phyloP scores from a whole-genome alignment of 2,888 invertebrate genomes.

The Apodemia hepburni region DNA sequence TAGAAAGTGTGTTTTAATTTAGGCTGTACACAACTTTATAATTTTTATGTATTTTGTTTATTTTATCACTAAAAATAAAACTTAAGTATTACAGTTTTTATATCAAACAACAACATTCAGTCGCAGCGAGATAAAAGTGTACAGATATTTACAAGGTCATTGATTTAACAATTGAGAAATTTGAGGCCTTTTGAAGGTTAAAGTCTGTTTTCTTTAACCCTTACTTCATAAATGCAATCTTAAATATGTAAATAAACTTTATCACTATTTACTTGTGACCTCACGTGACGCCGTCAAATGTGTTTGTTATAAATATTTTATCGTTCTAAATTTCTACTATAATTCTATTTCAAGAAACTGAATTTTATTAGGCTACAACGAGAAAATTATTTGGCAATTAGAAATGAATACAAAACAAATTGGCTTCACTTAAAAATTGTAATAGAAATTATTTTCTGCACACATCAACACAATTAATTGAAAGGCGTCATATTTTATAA shows the following conservation, averaged over 20 bases:
- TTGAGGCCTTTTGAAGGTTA: conserved; percentile 11
- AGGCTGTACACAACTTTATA: conserved; percentile 52
- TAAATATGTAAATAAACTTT: conserved; percentile 32
- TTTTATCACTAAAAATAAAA: conserved; percentile 78
- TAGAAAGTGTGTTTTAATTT: conserved; percentile 54
- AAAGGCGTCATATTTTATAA: conserved; percentile 27
- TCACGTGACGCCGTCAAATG: conserved; percentile 59
- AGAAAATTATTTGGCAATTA: conserved; percentile 74
- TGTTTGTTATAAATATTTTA: conserved; percentile 57
- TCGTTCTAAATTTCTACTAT: conserved; percentile 46
- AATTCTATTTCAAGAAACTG: conserved; percentile 62
- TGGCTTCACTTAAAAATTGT: conserved; percentile 57
- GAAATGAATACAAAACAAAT: conserved; percentile 69
- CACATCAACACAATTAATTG: conserved; percentile 52
- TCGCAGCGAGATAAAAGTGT: conserved; percentile 72
- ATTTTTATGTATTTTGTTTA: conserved; percentile 70
- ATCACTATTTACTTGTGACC: conserved; percentile 28
- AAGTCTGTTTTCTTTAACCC: conserved; percentile 40
- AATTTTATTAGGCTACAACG: conserved; percentile 55
- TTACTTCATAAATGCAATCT: conserved; percentile 63
- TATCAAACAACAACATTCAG: conserved; percentile 77
- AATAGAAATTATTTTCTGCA: conserved; percentile 59
- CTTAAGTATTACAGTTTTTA: conserved; percentile 77
- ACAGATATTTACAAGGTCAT: conserved; percentile 69
- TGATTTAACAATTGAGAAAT: conserved; percentile 40